These are phyloP conservation scores for Drosophila neutralis DNA, from an alignment of 2,888 invertebrate genomes.

Conservation along the genomic window DNA sequence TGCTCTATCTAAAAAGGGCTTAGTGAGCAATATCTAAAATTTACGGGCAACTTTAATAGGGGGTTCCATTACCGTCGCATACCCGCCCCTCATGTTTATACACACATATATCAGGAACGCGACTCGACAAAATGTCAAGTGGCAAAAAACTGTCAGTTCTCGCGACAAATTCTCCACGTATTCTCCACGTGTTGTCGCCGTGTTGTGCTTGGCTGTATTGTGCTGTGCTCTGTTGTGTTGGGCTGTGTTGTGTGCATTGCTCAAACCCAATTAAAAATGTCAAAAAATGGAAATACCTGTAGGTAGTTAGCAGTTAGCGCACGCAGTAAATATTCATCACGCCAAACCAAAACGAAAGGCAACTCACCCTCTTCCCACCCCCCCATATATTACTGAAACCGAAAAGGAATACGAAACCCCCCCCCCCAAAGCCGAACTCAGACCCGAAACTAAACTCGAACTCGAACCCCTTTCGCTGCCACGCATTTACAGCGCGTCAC, in stretches of 20 bases:
- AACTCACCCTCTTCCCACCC: neutral
- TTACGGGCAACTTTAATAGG: slow-evolving; percentile 47
- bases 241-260: slow-evolving; percentile 50
- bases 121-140: slow-evolving; percentile 41
- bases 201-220: slow-evolving; percentile 7
- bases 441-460: neutral
- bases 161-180: slow-evolving; percentile 17
- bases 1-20: neutral
- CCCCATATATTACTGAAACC: slow-evolving; percentile 15
- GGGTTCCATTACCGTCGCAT: slow-evolving; percentile 9
- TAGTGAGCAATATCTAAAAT: neutral
- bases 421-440: slow-evolving; percentile 1
- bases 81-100: neutral
- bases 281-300: slow-evolving; percentile 79
- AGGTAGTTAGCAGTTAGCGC: slow-evolving; percentile 80
- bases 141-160: slow-evolving; percentile 52
- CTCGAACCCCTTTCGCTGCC: slow-evolving; percentile 23
- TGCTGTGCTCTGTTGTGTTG: slow-evolving; percentile 11
- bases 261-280: slow-evolving; percentile 81
- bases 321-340: slow-evolving; percentile 82
- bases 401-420: slow-evolving; percentile 5
- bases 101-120: neutral
- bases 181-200: slow-evolving; percentile 7
- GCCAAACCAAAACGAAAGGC: slow-evolving; percentile 53
- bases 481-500: slow-evolving; percentile 65